Percentiles rank a stretch among this genome's conserved stretches.
Evolutionary conservation across 2,113 vertebrate species (phyloP).

Genomic region (Hemiscyllium ocellatum): DNA sequence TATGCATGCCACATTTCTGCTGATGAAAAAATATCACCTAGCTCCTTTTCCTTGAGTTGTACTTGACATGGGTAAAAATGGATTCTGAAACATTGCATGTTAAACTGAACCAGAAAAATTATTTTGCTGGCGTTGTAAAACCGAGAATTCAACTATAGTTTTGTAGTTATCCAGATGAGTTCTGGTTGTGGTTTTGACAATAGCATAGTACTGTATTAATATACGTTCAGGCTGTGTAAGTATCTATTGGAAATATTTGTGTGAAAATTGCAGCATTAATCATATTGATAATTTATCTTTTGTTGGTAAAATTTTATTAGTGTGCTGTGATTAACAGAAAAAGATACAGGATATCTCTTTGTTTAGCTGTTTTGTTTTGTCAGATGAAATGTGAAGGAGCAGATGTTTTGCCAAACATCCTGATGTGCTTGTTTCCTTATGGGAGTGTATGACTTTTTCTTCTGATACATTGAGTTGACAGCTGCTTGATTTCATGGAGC

Average conservation of each 20-base stretch:
- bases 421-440: slow-evolving; percentile 84
- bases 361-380: slow-evolving; percentile 76
- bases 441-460: slow-evolving; percentile 85
- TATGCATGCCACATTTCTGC: background rate
- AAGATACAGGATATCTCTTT: slow-evolving; percentile 68
- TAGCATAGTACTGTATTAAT: background rate
- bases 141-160: background rate
- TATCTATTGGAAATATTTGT: slow-evolving; percentile 42
- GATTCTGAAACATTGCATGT: background rate
- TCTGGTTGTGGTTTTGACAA: background rate
- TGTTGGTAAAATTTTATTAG: slow-evolving; percentile 36
- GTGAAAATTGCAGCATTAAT: slow-evolving; percentile 45
- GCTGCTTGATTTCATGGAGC: slow-evolving; percentile 96
- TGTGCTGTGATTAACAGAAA: slow-evolving; percentile 53
- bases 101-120: background rate
- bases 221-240: background rate
- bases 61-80: background rate
- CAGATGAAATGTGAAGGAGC: slow-evolving; percentile 81
- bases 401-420: slow-evolving; percentile 97
- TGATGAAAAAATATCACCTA: background rate
- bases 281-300: slow-evolving; percentile 38
- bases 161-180: background rate
- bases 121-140: background rate
- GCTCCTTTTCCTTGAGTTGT: background rate
- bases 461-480: slow-evolving; percentile 94